Evolutionary conservation across 2,888 invertebrate species (phyloP), one percentile per base, ranked within the genome.

Genomic region (Taphrorychus bicolor): DNA sequence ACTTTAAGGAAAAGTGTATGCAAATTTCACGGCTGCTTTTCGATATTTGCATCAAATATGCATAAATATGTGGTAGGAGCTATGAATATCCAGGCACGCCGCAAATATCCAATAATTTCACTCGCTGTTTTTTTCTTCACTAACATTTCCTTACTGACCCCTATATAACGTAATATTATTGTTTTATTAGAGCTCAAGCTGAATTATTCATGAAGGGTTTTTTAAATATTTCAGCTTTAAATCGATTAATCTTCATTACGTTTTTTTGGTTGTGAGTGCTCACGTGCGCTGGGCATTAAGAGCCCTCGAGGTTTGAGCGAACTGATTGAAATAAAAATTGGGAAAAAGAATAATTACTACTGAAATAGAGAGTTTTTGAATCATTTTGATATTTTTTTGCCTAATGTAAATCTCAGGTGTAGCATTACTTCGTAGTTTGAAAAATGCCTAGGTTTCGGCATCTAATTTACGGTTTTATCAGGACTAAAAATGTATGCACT

Each of bases 1-100:
- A n/a, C 32, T 11, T 32, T 32, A 32, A 32, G 11, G 32, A 32
- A 32, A 32, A 32, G 11, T 32, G 32, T 32, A 17, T 45, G 17
- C 45, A 45, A 45, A 45, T 45, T 45, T 5, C 45, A n/a, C 45
- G 16, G 45, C 45, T 17, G 14, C 17, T 45, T 45, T 45, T 45
- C 45, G 14, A 45, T 45, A 17, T 45, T 45, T 45, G 32, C 32
- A 32, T 32, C 32, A 32, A 32, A 32, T 32, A 32, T 32, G 32
- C 32, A 32, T 32, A 32, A 32, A 3, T 32, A 32, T 32, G 32
- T 32, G 32, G 9, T 32, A 32, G 32, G 32, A n/a, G 32, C 32
- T 32, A 32, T 32, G 32, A 32, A 32, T 32, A 32, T 32, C 32
- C 32, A 32, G 3, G 32, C n/a, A n/a, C n/a, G n/a, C n/a, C n/a